Evolutionary conservation across 1,140 invertebrate species (phyloP).

Genomic region (Dendrolimus punctatus): DNA sequence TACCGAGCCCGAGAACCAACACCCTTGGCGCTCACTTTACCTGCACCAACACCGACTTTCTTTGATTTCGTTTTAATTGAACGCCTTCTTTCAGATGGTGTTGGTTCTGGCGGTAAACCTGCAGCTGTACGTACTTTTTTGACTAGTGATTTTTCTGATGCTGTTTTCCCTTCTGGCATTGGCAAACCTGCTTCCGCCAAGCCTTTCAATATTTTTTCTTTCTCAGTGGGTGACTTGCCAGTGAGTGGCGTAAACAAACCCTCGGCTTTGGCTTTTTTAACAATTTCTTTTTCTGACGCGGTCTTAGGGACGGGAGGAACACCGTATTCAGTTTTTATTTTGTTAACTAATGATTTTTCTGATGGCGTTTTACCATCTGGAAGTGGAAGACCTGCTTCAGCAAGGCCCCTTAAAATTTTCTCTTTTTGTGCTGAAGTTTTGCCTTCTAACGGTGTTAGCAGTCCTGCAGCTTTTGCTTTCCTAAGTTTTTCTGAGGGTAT

Average conservation of each 20-base stretch:
- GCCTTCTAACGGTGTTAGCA: conserved; percentile 13
- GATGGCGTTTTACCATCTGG: conserved; percentile 19
- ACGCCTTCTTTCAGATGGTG: conserved; percentile 19
- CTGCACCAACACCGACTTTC: conserved; percentile 15
- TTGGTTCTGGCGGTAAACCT: conserved; percentile 9
- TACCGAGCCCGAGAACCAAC: conserved; percentile 5
- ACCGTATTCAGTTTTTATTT: conserved; percentile 13
- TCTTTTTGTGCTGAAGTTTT: conserved; percentile 17
- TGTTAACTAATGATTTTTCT: conserved; percentile 16
- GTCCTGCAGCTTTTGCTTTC: conserved; percentile 22
- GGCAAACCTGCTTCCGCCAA: conserved; percentile 14
- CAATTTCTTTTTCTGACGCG: conserved; percentile 9
- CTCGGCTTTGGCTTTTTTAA: conserved; percentile 15
- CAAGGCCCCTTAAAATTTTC: conserved; percentile 15
- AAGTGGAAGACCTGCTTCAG: conserved; percentile 12
- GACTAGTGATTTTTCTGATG: conserved; percentile 22
- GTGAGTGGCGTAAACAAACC: conserved; percentile 18
- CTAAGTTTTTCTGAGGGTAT: conserved; percentile 19
- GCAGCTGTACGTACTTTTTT: conserved; percentile 16
- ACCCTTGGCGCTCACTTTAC: conserved; percentile 14
- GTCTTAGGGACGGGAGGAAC: conserved; percentile 17
- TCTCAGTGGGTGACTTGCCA: conserved; percentile 16
- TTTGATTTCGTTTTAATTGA: conserved; percentile 30
- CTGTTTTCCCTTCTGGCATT: conserved; percentile 18
- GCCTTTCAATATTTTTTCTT: conserved; percentile 25